Conservation (phyloP, 2,888 invertebrate species). For the Entomobrya multifasciata region DNA sequence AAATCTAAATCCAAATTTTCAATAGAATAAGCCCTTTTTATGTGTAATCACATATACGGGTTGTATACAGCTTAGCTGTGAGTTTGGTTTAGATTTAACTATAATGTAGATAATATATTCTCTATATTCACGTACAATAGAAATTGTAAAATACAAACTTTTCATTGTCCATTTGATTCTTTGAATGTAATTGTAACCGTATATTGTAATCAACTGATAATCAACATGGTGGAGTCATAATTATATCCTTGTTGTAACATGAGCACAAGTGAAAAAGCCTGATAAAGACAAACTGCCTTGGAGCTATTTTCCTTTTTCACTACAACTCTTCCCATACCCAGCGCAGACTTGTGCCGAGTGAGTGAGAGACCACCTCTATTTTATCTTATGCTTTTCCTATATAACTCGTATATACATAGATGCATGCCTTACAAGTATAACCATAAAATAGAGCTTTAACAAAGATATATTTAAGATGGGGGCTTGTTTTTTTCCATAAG, state of each 20-base stretch:
- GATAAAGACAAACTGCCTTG: slow-evolving; percentile 56
- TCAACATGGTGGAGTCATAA: slow-evolving; percentile 59
- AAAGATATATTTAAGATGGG: too few relatives aligned
- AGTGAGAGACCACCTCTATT: neutral
- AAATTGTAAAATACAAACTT: neutral
- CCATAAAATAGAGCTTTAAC: too few relatives aligned
- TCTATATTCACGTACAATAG: neutral
- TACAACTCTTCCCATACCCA: neutral
- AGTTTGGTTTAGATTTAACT: too few relatives aligned
- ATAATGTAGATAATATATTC: neutral
- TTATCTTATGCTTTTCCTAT: too few relatives aligned
- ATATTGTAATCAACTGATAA: slow-evolving; percentile 69
- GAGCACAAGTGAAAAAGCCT: slow-evolving; percentile 48
- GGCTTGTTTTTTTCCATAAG: too few relatives aligned
- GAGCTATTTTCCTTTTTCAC: slow-evolving; percentile 58
- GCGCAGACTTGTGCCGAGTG: neutral
- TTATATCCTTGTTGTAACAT: slow-evolving; percentile 66
- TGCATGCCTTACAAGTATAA: too few relatives aligned
- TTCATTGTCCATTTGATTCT: neutral
- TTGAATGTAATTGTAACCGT: slow-evolving; percentile 42
- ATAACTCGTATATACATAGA: neutral
- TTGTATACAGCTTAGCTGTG: neutral
- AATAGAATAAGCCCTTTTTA: neutral
- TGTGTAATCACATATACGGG: neutral
- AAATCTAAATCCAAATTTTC: neutral